Percentiles rank a stretch among this genome's conserved stretches.
These are phyloP conservation scores for Rhamphomyia laevipes DNA, from an alignment of 2,888 invertebrate genomes.

Conservation along the genomic window DNA sequence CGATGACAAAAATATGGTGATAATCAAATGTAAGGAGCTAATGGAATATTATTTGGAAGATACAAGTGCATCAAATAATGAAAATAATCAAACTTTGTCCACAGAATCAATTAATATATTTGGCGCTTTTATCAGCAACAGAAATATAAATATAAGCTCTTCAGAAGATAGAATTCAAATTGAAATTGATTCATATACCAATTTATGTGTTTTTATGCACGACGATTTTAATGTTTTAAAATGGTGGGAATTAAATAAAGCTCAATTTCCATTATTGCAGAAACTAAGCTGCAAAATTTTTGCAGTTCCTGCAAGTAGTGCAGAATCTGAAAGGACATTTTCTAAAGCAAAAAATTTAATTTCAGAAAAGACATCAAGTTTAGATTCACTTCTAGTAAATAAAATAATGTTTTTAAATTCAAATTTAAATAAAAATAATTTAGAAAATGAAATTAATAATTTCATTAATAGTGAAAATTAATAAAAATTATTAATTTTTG, in stretches of 20 bases:
- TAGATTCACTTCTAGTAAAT: too few species aligned
- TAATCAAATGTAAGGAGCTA: constrained; percentile 10
- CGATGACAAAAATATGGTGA: constrained; percentile 8
- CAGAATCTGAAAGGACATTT: too few species aligned
- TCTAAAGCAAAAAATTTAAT: too few species aligned
- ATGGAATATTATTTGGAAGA: constrained; percentile 9
- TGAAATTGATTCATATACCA: constrained; percentile 1
- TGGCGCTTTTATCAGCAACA: constrained; percentile 7
- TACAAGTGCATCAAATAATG: background rate
- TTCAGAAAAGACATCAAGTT: too few species aligned
- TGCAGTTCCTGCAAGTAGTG: too few species aligned
- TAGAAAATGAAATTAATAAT: too few species aligned
- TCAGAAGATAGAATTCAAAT: background rate
- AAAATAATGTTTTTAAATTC: too few species aligned
- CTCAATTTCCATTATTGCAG: constrained; percentile 5
- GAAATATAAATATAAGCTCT: background rate
- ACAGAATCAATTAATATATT: background rate
- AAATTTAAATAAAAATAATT: too few species aligned
- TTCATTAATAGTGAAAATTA: too few species aligned
- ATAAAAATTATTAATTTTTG: too few species aligned
- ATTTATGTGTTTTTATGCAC: constrained; percentile 6
- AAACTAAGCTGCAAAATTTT: too few species aligned
- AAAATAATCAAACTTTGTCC: constrained; percentile 2
- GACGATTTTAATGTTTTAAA: constrained; percentile 8
- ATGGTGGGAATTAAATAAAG: constrained; percentile 9